Evolutionary conservation across 2,113 vertebrate genomes (phyloP).

Genomic region (Trogon melanurus): DNA sequence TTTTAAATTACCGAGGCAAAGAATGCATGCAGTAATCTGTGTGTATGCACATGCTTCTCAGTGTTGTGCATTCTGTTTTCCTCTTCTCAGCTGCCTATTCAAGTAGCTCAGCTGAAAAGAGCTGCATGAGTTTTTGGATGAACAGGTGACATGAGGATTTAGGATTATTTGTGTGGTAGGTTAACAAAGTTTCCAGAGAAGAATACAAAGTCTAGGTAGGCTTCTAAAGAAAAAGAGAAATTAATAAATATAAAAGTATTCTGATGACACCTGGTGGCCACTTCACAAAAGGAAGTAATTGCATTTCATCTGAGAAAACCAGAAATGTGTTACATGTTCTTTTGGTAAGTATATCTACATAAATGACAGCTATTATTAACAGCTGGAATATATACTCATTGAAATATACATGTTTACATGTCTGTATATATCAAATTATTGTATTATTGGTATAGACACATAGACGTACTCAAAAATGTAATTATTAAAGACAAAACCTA

Average conservation of each 20-base stretch:
- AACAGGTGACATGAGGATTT: not conserved
- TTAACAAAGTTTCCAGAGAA: slow-evolving; percentile 39
- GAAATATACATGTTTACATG: not conserved
- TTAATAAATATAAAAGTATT: slow-evolving; percentile 72
- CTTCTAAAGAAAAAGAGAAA: slow-evolving; percentile 15
- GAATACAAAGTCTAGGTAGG: not conserved
- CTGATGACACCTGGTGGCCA: slow-evolving; percentile 84
- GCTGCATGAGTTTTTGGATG: not conserved
- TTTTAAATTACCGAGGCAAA: not conserved
- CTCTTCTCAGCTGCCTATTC: not conserved
- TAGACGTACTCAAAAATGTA: not conserved
- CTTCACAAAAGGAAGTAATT: slow-evolving; percentile 37
- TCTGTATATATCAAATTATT: not conserved
- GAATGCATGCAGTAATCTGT: not conserved
- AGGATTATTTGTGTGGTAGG: not conserved
- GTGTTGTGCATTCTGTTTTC: not conserved
- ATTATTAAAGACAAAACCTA: not conserved
- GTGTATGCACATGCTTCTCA: not conserved
- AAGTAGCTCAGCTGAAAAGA: not conserved
- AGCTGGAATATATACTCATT: not conserved
- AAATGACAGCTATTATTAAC: not conserved
- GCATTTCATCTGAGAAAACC: not conserved
- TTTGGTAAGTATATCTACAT: not conserved
- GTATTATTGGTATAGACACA: not conserved
- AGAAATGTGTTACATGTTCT: not conserved